Conservation (phyloP, 2,113 vertebrate genomes). For the Ifrita kowaldi region DNA sequence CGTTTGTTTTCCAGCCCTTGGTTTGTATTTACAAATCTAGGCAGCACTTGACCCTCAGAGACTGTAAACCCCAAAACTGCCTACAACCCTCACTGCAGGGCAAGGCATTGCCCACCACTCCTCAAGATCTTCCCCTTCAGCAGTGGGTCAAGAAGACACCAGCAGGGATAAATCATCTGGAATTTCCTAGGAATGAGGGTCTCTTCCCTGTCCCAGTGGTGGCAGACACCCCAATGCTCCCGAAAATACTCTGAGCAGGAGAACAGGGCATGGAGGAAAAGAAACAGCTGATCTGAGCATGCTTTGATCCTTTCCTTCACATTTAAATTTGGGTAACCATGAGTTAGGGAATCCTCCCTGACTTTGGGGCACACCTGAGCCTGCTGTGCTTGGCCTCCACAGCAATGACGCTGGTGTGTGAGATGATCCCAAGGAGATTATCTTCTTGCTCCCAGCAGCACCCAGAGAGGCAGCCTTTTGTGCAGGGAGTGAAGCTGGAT, state of each 20-base stretch:
- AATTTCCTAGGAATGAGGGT: background rate
- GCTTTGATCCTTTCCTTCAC: background rate
- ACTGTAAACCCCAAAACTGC: background rate
- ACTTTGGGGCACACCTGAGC: background rate
- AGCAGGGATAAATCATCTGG: background rate
- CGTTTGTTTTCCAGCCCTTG: background rate
- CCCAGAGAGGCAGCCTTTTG: background rate
- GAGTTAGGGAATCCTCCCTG: background rate
- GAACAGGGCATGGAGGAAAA: background rate
- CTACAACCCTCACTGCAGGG: background rate
- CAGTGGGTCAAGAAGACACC: background rate
- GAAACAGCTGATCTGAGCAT: background rate
- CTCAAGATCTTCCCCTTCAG: background rate
- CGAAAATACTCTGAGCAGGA: background rate
- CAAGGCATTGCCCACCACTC: background rate
- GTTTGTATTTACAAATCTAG: background rate
- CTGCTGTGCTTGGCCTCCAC: background rate
- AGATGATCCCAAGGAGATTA: background rate
- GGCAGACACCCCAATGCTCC: background rate
- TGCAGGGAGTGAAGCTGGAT: accelerated
- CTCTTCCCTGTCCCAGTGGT: background rate
- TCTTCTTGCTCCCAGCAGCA: background rate
- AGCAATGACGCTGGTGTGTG: background rate
- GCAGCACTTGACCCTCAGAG: accelerated
- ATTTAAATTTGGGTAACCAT: background rate